Base-by-base conservation (phyloP, 2,888 invertebrate genomes). In the Drosophila phalerata region DNA sequence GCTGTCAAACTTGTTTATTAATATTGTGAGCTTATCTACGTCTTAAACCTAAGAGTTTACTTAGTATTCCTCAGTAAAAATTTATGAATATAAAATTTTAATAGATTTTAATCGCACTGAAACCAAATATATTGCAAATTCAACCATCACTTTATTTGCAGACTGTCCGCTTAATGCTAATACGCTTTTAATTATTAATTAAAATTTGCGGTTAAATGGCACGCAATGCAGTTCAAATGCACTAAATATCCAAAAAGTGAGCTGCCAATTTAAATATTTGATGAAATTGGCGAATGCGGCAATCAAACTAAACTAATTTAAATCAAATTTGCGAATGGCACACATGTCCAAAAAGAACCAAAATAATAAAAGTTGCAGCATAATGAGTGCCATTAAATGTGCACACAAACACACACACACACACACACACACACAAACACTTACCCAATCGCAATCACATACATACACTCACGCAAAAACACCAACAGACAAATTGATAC, bases 291-390 rank as follows among this genome's bases (percentile, higher is more conserved):
- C 43, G 34, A 64, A 32, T 25, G 43, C 49, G 19, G 48, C 68
- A 79, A 69, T 71, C 69, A 56, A 85, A 77, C 74, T 71, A 69
- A 88, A 82, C 75, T 57, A 74, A 85, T 85, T 87, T 77, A 64
- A 68, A 75, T 67, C 68, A 68, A 64, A 80, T 69, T 77, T 66
- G 43, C 55, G 43, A 57, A 52, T 30, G 32, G 58, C 49, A 45
- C 68, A 56, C 56, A 65, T 62, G 42, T 60, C 48, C 32, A 32
- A 61, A 53, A 43, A 56, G 30, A 25, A 25, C 30, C 15, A 48
- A 49, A 34, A 38, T 34, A 47, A 60, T 57, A 57, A 71, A 79
- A 76, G 66, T 19, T 55, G 63, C 60, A 62, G 48, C 73, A 77
- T 77, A 85, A 85, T 79, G 77, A 83, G 67, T 48, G 73, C 56